Percentiles rank a stretch among this genome's conserved stretches.
Conservation (phyloP, 2,797 vertebrate genomes). For the Decapterus maruadsi region DNA sequence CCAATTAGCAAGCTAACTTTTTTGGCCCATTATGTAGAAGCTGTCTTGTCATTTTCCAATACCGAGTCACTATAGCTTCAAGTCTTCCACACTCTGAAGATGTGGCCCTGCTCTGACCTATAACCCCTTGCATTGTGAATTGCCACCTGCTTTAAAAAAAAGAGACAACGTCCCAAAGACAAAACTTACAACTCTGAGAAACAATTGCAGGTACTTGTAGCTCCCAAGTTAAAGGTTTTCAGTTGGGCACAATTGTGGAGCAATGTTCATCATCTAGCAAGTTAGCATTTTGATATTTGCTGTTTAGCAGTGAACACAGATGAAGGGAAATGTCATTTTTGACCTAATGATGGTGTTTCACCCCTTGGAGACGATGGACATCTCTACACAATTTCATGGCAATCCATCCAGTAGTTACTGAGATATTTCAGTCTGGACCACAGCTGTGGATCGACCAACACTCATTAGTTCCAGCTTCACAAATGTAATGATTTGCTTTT, state of each 20-base stretch:
- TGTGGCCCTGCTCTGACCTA: no score
- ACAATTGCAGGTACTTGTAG: background rate
- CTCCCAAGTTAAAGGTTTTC: background rate
- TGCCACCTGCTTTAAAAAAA: no score
- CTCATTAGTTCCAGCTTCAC: background rate
- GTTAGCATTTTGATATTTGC: background rate
- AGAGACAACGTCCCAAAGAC: no score
- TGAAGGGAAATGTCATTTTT: background rate
- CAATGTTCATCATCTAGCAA: background rate
- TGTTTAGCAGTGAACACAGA: background rate
- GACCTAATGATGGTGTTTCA: background rate
- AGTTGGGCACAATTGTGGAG: background rate
- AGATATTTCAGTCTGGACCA: constrained; percentile 1
- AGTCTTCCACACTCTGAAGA: no score
- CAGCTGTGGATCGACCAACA: background rate
- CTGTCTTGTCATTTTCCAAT: no score
- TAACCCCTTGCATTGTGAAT: no score
- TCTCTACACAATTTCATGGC: no score
- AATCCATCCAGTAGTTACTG: background rate
- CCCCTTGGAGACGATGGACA: background rate
- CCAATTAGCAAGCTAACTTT: no score
- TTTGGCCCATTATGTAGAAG: no score
- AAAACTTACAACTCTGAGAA: background rate
- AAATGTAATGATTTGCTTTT: background rate
- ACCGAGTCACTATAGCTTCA: no score